These are phyloP conservation scores for Byasa hedistus DNA, from an alignment of 2,888 invertebrate genomes.

Conservation along the genomic window DNA sequence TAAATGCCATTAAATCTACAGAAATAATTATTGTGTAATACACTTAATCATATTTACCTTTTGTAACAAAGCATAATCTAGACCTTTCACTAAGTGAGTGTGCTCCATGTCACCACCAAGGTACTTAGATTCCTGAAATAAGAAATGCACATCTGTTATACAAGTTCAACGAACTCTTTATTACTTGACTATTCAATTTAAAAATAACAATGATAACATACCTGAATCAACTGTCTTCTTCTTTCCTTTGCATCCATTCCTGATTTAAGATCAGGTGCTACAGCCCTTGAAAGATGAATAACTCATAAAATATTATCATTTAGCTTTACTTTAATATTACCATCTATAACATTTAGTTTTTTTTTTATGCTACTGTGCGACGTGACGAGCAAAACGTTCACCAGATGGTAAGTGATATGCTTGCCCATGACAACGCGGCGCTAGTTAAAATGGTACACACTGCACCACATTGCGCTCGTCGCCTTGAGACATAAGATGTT, in stretches of 20 bases:
- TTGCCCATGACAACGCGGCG: too few species aligned
- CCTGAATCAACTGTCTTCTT: slow-evolving; percentile 94
- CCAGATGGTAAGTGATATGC: too few species aligned
- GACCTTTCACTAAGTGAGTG: slow-evolving; percentile 98
- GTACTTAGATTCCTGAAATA: slow-evolving; percentile 95
- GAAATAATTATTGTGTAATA: neutral
- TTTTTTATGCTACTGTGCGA: too few species aligned
- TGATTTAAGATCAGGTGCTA: slow-evolving; percentile 97
- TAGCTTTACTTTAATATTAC: too few species aligned
- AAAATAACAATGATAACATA: slow-evolving; percentile 35
- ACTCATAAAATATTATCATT: neutral
- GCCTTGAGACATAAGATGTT: too few species aligned
- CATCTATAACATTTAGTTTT: too few species aligned
- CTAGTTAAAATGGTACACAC: too few species aligned
- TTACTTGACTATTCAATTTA: slow-evolving; percentile 4
- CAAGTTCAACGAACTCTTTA: neutral
- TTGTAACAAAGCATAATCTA: slow-evolving; percentile 88
- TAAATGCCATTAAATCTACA: neutral
- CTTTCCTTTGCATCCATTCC: slow-evolving; percentile 97
- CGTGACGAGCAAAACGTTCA: too few species aligned
- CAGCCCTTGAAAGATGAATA: slow-evolving; percentile 82
- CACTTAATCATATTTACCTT: slow-evolving; percentile 75
- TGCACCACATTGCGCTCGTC: too few species aligned
- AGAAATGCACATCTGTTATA: neutral
- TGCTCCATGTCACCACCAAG: slow-evolving; percentile 99